Evolutionary conservation across 2,888 invertebrate species (phyloP), one percentile per base, ranked within the genome.

Genomic region (Gordius sp.): DNA sequence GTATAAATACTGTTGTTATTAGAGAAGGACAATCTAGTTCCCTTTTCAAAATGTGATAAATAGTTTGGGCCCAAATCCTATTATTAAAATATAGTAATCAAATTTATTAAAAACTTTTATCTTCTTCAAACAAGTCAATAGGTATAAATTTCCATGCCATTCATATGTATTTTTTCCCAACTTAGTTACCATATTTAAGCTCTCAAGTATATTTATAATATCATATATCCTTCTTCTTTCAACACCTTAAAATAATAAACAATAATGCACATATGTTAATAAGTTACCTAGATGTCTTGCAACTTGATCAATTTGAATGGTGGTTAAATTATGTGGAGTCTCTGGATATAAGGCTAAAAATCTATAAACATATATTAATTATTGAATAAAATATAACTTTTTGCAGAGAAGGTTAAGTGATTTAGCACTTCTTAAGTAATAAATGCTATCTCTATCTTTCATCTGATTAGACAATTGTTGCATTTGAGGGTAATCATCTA

Each of bases 171-270:
- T 79, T 67, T 79, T 79, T 54, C 68, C 69, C 16, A 66, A 59
- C 56, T 69, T 75, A 33, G 76, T 75, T 59, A 78, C 76, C 70
- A 78, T 77, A 63, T 78, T 77, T 66, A 79, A 74, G 62, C 78
- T 78, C 67, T 79, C 78, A 60, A 79, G 67, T 58, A 79, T 78
- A 68, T 79, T 79, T 58, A 79, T 77, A 61, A 79, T 78, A 65
- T 79, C 79, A 68, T 79, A 79, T 68, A 79, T 77, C 63, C 79
- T 71, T 33, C 79, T 69, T 61, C 78, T 75, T 64, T 78, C 78
- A 2, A 78, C 78, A 54, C 75, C 68, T 63, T 20, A 20, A 57
- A 60, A 56, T 41, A n/a, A n/a, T n/a, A n/a, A 1, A 16, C 16
- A 18, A 27, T n/a, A 54, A 20, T n/a, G 47, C n/a, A 16, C 8